Evolutionary conservation across 1,140 invertebrate species (phyloP), one percentile per base, ranked within the genome.

Genomic region (Diachasmimorpha longicaudata): DNA sequence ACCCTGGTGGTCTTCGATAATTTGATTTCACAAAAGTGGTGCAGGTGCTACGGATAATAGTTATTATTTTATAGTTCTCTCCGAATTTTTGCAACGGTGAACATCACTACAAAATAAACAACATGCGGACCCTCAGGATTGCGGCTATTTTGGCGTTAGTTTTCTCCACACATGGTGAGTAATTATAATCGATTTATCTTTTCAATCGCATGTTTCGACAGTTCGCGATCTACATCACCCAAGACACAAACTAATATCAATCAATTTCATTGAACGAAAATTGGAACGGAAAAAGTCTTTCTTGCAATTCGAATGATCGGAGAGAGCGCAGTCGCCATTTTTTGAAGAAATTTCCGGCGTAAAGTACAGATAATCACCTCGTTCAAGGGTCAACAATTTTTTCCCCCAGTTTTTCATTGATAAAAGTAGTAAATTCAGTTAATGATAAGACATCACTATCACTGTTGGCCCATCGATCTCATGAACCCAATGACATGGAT

Each of bases 401-500:
- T 67, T 73, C n/a, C 52, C 39, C 58, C 58, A 63, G 31, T 73
- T 63, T 55, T 63, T 73, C 19, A 19, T 39, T 52, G 72, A 74
- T 66, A 69, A 74, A 68, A 68, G 46, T 46, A 21, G 39, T 46
- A 74, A 67, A 66, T 39, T 67, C 37, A n/a, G n/a, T n/a, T n/a
- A n/a, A n/a, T n/a, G n/a, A 23, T n/a, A n/a, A 2, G 11, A 19
- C 19, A 52, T 75, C 68, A 58, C 69, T 68, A 70, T 63, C 52
- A 58, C 25, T 37, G 16, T 68, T 58, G 37, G 67, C 67, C 36
- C 74, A 75, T 75, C 74, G 67, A 75, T 75, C 42, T 42, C 67
- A 63, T 39, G 48, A 72, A 52, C 70, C 31, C 46, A 63, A n/a
- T 63, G 58, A 63, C 69, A 71, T 46, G 14, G 21, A 19, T 44